Base-by-base conservation (phyloP, 2,113 vertebrate species). In the Pituophis catenifer region DNA sequence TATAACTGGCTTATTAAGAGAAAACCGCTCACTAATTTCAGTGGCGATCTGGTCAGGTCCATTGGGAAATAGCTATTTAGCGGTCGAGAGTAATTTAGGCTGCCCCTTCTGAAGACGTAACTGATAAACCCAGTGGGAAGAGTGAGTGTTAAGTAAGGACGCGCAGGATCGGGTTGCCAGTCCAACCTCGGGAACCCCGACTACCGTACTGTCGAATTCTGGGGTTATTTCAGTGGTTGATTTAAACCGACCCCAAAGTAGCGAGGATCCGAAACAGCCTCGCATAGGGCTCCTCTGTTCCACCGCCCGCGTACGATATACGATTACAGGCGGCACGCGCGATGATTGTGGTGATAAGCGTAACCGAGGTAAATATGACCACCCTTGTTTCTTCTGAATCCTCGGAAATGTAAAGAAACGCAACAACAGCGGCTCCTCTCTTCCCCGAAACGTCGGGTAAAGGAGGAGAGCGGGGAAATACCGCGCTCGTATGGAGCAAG, bases 41-140 rank as follows among this genome's bases (percentile, higher is more conserved):
- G 12, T 33, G 93, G 92, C 88, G 92, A 87, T 38, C 26, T 91
- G 93, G 62, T 23, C 58, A 26, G 53, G 26, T 75, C 91, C 57
- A 85, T 8, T n/a, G 87, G 54, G n/a, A 44, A 94, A 65, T 1
- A 54, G 17, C 1, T 90, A 33, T 95, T 95, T 57, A 70, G n/a
- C 8, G 24, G 19, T 90, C 21, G 8, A 85, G 87, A 87, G 8
- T 87, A 90, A n/a, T 8, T 86, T 26, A 19, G 54, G 24, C 53
- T 91, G 23, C 70, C 38, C 53, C 15, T 55, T 6, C 38, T 3
- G 26, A 19, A 55, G 90, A 26, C 75, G 17, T 44, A 38, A 21
- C 55, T 48, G 65, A 19, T 62, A 50, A 65, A 90, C 24, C 5
- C 33, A 29, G 13, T 6, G 59, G 58, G 26, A 33, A 52, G 86